Base-by-base conservation (phyloP, 1,140 invertebrate genomes). In the Aphidius ervi region DNA sequence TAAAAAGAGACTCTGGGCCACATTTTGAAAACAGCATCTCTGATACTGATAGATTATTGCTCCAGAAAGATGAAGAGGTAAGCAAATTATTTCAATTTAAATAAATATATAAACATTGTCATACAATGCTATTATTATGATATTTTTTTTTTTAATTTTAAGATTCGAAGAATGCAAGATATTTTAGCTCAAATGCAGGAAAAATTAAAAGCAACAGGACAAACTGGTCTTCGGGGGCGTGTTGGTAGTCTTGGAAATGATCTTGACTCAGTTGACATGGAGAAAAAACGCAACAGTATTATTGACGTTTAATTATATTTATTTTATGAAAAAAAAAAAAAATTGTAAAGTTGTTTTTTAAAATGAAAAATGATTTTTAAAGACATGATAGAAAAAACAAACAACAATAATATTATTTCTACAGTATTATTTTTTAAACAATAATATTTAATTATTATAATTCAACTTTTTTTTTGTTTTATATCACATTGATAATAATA, bases 101-200 rank as follows among this genome's bases (percentile, higher is more conserved):
- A 3, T 3, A 43, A 7, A 43, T 8, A 43, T 54, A 10, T 43
- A 46, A 8, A 46, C 5, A 16, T 37, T 31, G 5, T 9, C 39
- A 6, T 8, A 46, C 1, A 46, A 41, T 56, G 39, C 31, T 40
- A 39, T 20, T 42, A 7, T 6, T 31, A 46, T 16, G 4, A 53
- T 16, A 16, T 16, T 16, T 39, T 53, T 41, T 40, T 47, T 10
- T 47, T 47, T 40, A 47, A 63, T 70, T 66, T 70, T 66, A 83
- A 94, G 88, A 94, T 96, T 67, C 86, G 92, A 70, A 84, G 92
- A 70, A 96, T 96, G 95, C 94, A 97, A 81, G 93, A 97, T 76
- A 96, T 97, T 87, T 83, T 98, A 59, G 88, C 91, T 39, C 92
- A 95, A 78, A 98, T 98, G 95, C 94, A 98, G 82, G 92, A 95